A percentile compares a stretch with the other conserved stretches of the same genome.
phyloP scores from a whole-genome alignment of 1,140 invertebrate genomes.

The Mizuhopecten yessoensis region DNA sequence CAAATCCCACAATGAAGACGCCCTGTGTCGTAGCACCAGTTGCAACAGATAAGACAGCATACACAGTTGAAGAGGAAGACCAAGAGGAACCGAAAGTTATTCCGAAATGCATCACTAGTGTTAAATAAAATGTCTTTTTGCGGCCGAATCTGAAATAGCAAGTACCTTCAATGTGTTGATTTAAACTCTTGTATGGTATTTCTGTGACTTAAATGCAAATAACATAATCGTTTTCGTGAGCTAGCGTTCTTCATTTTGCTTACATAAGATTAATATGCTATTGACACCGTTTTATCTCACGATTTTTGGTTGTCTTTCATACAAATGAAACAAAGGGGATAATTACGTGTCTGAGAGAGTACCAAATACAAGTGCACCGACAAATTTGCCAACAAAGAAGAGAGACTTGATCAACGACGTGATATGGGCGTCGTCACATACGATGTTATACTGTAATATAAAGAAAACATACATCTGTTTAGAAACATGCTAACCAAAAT shows the following conservation, averaged over 20 bases:
- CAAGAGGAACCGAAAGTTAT: background rate
- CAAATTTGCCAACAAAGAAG: background rate
- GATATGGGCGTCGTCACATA: background rate
- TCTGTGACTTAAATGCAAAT: background rate
- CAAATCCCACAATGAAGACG: background rate
- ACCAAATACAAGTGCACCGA: background rate
- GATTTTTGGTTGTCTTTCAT: no score
- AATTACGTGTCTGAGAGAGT: background rate
- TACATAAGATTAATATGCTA: no score
- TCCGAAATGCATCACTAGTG: background rate
- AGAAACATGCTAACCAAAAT: background rate
- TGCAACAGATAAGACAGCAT: background rate
- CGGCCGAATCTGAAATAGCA: background rate
- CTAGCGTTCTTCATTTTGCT: no score
- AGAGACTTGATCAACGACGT: background rate
- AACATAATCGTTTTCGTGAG: no score
- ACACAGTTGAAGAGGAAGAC: background rate
- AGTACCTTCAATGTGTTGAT: background rate
- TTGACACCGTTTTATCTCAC: background rate
- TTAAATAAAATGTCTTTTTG: background rate
- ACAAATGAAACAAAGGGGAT: background rate
- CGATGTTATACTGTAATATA: background rate
- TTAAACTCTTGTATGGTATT: background rate
- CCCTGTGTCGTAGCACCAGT: background rate
- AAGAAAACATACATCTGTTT: background rate